Evolutionary conservation across 2,113 vertebrate genomes (phyloP).

Genomic region (Bos taurus): DNA sequence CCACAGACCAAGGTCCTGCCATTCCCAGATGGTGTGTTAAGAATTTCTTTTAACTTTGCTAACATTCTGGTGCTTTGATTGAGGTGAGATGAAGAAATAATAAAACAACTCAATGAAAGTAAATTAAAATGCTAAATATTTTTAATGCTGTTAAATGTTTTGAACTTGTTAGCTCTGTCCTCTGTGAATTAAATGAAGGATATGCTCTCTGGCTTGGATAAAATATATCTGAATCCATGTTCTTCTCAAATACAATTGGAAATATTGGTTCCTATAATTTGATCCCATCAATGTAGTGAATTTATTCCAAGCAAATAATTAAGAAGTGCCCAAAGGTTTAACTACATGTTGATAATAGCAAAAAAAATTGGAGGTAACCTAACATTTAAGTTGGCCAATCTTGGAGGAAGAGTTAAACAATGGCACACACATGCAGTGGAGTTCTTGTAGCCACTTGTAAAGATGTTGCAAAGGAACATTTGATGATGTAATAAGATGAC

Average conservation of each 20-base stretch:
- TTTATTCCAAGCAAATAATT: conserved; percentile 7
- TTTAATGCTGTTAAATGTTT: neutral
- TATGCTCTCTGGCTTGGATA: neutral
- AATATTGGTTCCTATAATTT: neutral
- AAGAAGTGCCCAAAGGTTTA: neutral
- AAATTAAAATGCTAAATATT: conserved; percentile 18
- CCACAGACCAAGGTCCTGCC: neutral
- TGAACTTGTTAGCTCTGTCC: neutral
- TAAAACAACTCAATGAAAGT: neutral
- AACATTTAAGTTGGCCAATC: neutral
- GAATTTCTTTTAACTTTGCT: conserved; percentile 3
- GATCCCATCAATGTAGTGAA: neutral
- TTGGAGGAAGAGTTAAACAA: neutral
- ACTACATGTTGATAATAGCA: neutral
- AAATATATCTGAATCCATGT: neutral
- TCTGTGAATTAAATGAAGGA: neutral
- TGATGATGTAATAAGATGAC: neutral
- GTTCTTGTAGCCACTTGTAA: neutral
- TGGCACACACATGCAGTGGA: neutral
- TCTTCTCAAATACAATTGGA: neutral
- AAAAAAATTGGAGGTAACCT: neutral
- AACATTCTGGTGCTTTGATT: conserved; percentile 19
- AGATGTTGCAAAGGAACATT: neutral
- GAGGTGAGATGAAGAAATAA: conserved; percentile 34
- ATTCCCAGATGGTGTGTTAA: neutral